Percentiles rank a stretch among this genome's conserved stretches.
Conservation (phyloP, 2,797 vertebrate species). For the Mormyrops attenuatus region DNA sequence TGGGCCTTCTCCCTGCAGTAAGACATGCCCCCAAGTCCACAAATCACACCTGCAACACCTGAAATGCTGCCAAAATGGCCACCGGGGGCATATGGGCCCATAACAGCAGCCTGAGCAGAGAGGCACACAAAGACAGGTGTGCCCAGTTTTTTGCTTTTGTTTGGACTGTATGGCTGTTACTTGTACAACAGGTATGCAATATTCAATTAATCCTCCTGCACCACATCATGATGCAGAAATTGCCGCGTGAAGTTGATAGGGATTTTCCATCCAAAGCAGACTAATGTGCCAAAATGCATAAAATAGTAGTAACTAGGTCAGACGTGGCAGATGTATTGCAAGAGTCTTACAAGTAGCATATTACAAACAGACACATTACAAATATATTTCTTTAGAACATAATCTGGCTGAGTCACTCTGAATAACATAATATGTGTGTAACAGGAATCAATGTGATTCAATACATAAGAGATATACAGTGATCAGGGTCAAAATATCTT, state of each 20-base stretch:
- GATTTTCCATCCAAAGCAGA: not conserved
- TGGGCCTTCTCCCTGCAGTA: not conserved
- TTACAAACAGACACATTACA: not conserved
- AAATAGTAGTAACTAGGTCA: not conserved
- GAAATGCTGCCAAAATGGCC: not conserved
- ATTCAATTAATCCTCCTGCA: not conserved
- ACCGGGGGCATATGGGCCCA: not conserved
- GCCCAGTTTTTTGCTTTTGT: not conserved
- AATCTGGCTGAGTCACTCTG: not conserved
- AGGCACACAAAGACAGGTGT: not conserved
- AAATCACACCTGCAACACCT: not conserved
- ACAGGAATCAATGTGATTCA: not conserved
- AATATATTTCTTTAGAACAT: not conserved
- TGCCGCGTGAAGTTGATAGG: not conserved
- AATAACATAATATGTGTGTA: not conserved
- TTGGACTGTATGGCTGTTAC: not conserved
- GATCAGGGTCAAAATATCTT: not conserved
- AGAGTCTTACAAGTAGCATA: not conserved
- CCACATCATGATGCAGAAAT: not conserved
- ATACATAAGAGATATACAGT: not conserved
- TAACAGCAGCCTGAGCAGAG: not conserved
- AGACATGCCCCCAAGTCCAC: not conserved
- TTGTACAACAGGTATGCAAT: not conserved
- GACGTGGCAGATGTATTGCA: not conserved
- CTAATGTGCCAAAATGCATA: not conserved